Conservation (phyloP, 2,113 vertebrate genomes). For the Tauraco erythrolophus region DNA sequence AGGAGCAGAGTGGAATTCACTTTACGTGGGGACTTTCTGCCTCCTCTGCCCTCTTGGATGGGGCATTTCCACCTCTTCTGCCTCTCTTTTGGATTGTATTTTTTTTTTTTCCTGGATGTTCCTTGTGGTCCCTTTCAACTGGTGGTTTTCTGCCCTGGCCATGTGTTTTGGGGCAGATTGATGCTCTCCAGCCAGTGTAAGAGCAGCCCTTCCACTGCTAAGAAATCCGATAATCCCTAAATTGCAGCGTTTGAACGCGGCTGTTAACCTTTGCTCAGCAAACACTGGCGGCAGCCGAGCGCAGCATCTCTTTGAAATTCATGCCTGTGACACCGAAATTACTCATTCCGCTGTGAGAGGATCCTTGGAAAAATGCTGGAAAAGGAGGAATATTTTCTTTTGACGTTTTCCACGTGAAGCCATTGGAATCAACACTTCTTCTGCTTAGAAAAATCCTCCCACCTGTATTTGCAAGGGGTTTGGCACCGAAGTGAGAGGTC, state of each 20-base stretch:
- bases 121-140: not conserved
- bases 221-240: not conserved
- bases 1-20: not conserved
- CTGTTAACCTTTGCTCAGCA: not conserved
- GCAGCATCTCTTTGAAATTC: not conserved
- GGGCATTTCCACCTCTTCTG: not conserved
- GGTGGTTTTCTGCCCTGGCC: not conserved
- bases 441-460: not conserved
- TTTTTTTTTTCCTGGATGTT: not conserved
- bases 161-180: not conserved
- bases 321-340: not conserved
- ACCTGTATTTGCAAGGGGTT: not conserved
- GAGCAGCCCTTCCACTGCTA: not conserved
- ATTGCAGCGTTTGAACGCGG: not conserved
- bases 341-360: not conserved
- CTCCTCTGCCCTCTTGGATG: not conserved
- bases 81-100: fast-evolving
- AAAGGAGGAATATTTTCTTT: not conserved
- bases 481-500: not conserved
- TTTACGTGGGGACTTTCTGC: fast-evolving
- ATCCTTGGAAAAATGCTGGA: not conserved
- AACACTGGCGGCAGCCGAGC: not conserved
- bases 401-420: fast-evolving
- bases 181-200: not conserved
- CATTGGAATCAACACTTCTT: not conserved